A percentile compares a stretch with the other conserved stretches of the same genome.
phyloP scores from a whole-genome alignment of 2,797 vertebrate species.

The Garrulus glandarius region DNA sequence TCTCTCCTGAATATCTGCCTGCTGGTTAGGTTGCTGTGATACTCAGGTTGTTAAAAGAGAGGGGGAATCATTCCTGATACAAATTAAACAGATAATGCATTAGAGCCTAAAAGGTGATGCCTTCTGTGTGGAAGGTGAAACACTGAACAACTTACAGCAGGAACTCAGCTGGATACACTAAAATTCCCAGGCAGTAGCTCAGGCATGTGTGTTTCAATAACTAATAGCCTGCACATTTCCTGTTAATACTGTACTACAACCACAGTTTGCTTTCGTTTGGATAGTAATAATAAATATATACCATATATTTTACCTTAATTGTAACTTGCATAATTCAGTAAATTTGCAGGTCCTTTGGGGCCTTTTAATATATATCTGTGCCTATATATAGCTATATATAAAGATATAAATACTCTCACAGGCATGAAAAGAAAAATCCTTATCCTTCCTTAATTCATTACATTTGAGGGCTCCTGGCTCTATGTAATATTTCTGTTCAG shows the following conservation, averaged over 20 bases:
- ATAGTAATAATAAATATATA: conserved; percentile 52
- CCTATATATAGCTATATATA: not conserved
- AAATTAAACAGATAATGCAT: not conserved
- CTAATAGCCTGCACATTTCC: conserved; percentile 56
- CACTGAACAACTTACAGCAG: not conserved
- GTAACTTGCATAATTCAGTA: not conserved
- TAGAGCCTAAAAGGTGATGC: not conserved
- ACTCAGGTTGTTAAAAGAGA: not conserved
- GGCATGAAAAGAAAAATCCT: not conserved
- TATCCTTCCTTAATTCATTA: conserved; percentile 1
- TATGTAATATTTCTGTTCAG: not conserved
- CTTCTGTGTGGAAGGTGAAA: not conserved
- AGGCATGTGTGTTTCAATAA: conserved; percentile 28
- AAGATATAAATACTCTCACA: not conserved
- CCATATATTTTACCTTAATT: conserved; percentile 42
- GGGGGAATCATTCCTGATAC: not conserved
- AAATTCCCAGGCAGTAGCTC: conserved; percentile 45
- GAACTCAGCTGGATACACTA: conserved; percentile 6
- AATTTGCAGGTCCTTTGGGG: not conserved
- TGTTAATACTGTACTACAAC: conserved; percentile 39
- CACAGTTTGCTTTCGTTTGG: conserved; percentile 56
- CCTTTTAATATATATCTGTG: not conserved
- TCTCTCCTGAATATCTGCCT: not conserved
- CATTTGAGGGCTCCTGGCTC: not conserved
- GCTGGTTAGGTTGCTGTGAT: conserved; percentile 17